phyloP scores from a whole-genome alignment of 2,888 invertebrate species.

The Plebejus anna region DNA sequence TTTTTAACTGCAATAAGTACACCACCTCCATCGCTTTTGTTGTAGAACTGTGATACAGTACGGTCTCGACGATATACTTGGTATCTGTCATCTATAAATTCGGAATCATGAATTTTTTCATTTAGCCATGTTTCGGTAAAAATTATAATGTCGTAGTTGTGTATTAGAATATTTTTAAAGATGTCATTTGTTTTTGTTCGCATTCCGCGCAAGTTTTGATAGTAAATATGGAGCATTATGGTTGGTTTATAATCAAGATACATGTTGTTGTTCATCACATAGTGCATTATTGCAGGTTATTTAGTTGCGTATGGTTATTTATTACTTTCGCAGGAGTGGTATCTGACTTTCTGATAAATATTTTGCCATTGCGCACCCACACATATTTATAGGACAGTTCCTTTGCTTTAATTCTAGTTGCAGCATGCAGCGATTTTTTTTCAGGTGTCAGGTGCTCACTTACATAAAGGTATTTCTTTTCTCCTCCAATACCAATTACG shows the following conservation, averaged over 20 bases:
- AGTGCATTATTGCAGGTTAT: neutral
- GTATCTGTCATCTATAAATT: constrained; percentile 29
- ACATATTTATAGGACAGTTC: neutral
- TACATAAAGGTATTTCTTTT: neutral
- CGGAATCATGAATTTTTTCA: constrained; percentile 16
- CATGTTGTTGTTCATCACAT: neutral
- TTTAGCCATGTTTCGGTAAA: constrained; percentile 33
- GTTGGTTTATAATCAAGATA: neutral
- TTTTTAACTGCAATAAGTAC: constrained; percentile 18
- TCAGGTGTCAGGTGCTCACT: constrained; percentile 6
- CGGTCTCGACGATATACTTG: constrained; percentile 27
- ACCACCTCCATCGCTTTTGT: constrained; percentile 25
- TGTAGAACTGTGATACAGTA: neutral
- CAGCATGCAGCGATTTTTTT: neutral
- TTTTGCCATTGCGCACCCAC: constrained; percentile 6
- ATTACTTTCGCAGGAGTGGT: neutral
- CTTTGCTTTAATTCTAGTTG: constrained; percentile 8
- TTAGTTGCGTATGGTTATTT: neutral
- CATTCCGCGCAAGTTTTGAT: constrained; percentile 34
- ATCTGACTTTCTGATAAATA: neutral
- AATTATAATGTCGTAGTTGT: constrained; percentile 26
- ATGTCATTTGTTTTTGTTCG: constrained; percentile 32
- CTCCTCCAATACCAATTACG: neutral
- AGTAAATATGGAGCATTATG: constrained; percentile 27
- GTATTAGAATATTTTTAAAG: constrained; percentile 16